Evolutionary conservation across 2,113 vertebrate species (phyloP), one percentile per base, ranked within the genome.

Genomic region (Trogon surrucura): DNA sequence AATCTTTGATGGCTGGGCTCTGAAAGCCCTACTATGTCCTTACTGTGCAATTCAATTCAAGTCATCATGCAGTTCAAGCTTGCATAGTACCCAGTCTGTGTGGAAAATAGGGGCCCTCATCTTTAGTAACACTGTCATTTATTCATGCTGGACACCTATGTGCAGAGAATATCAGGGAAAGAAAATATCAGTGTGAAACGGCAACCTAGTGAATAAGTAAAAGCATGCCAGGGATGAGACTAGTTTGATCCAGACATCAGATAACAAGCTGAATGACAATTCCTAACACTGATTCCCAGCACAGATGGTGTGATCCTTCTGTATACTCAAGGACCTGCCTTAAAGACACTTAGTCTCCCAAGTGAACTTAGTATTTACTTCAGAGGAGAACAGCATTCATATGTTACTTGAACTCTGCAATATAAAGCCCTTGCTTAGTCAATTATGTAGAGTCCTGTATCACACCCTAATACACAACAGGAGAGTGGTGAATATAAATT

Each of bases 311-410:
- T 5, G 53, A 91, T 89, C 45, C 61, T 62, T 53, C 75, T n/a
- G 5, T 20, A 45, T 36, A 53, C 32, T 91, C 71, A 78, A 93
- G 85, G 64, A 95, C 23, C 69, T 96, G 36, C 73, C 95, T 85
- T 70, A 45, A 67, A 79, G 73, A 58, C 80, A 94, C 93, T 94
- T 91, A 83, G 45, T 80, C 89, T 57, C 78, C 14, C 17, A 80
- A 91, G 62, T 22, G 44, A 45, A 70, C 62, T 64, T 66, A 85
- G 29, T 62, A 27, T 48, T 71, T 69, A 80, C 36, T 93, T 81
- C 64, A 94, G 44, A 77, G 25, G 9, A 85, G 60, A 95, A 51
- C 5, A 67, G 56, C 34, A 16, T 75, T 95, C 48, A 14, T 69
- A 6, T 17, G 38, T 64, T 82, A 73, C 82, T 77, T 67, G 56